phyloP scores from a whole-genome alignment of 2,113 vertebrate genomes.

The Carettochelys insculpta region DNA sequence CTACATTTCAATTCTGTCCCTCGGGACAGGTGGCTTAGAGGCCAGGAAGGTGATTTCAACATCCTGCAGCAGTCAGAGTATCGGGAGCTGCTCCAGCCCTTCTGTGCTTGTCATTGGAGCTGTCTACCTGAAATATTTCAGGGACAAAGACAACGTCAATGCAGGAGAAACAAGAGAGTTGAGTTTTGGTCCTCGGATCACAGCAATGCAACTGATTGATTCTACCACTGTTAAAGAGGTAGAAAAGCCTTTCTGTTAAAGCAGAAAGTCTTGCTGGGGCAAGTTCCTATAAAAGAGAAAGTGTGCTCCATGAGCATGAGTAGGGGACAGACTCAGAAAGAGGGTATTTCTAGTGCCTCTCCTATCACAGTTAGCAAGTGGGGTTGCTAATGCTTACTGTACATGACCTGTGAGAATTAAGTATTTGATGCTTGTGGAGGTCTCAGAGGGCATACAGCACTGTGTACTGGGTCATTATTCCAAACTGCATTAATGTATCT shows the following conservation, averaged over 20 bases:
- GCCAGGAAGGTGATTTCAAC: background rate
- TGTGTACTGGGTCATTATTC: background rate
- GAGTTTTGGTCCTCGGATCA: background rate
- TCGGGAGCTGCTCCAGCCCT: background rate
- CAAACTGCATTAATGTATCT: rapidly evolving
- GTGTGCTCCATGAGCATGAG: rapidly evolving
- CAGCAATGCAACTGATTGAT: background rate
- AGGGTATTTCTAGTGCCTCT: background rate
- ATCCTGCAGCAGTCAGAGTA: background rate
- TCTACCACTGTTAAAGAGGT: too few species aligned
- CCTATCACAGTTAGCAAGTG: background rate
- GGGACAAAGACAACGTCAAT: background rate
- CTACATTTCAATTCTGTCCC: background rate
- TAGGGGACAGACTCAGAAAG: background rate
- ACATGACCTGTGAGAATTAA: background rate
- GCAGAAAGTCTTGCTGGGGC: rapidly evolving
- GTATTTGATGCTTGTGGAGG: background rate
- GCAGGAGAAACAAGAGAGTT: background rate
- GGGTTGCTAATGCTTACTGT: background rate
- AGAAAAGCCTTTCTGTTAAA: too few species aligned
- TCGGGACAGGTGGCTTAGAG: background rate
- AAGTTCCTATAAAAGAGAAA: background rate
- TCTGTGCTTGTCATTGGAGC: background rate
- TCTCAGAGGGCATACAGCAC: background rate
- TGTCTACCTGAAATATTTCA: background rate